Conservation (phyloP, 2,797 vertebrate species). For the Sphenodon punctatus region DNA sequence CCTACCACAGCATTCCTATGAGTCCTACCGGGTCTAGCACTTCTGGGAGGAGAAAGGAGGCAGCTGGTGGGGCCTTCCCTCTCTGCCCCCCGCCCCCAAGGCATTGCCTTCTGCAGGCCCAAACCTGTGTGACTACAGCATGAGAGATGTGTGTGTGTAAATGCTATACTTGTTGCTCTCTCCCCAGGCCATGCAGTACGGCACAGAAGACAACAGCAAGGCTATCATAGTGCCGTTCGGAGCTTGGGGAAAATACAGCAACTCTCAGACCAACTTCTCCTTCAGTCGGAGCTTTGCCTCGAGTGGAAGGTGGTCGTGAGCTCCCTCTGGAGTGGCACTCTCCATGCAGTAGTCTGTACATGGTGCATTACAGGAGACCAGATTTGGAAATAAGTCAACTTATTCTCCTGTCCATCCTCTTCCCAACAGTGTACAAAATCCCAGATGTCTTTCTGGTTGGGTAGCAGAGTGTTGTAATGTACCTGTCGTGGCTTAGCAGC, state of each 20-base stretch:
- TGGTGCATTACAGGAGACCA: constrained; percentile 6
- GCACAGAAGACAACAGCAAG: constrained; percentile 95
- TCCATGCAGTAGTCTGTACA: background rate
- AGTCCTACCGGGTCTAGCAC: no score
- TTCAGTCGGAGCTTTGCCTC: constrained; percentile 96
- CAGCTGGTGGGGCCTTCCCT: no score
- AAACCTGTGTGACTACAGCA: no score
- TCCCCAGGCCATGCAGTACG: constrained; percentile 90
- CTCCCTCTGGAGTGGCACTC: background rate
- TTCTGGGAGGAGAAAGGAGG: no score
- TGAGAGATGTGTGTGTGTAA: no score
- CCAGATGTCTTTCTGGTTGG: constrained; percentile 19
- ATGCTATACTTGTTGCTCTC: background rate
- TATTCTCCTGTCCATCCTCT: constrained; percentile 4
- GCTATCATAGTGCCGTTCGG: constrained; percentile 93
- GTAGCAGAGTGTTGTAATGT: background rate
- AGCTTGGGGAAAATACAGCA: constrained; percentile 95
- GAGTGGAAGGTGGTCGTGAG: constrained; percentile 93
- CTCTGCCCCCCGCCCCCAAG: no score
- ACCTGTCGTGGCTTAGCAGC: constrained; percentile 1
- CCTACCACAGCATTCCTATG: no score
- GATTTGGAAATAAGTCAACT: constrained; percentile 14
- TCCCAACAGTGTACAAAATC: constrained; percentile 27
- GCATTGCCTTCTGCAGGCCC: no score
- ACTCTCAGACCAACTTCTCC: constrained; percentile 86